These are phyloP conservation scores for Chloebia gouldiae DNA, from an alignment of 2,113 vertebrate species.

Conservation along the genomic window DNA sequence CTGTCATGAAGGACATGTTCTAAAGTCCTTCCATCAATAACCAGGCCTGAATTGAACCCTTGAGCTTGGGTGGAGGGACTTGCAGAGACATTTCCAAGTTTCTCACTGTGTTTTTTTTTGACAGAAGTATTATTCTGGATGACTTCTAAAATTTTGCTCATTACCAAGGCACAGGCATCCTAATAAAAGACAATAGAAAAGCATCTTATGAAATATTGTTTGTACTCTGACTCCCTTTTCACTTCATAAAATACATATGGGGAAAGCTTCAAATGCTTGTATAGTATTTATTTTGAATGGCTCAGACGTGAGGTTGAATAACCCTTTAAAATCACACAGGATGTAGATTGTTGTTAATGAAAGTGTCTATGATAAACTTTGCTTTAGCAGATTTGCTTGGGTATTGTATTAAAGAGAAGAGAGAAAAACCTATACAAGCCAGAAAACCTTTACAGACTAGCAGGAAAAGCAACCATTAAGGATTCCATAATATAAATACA, in stretches of 20 bases:
- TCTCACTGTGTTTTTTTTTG: fast-evolving
- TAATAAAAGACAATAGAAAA: conserved; percentile 52
- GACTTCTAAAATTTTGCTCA: conserved; percentile 72
- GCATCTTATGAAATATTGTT: not conserved
- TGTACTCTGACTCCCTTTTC: not conserved
- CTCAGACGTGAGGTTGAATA: not conserved
- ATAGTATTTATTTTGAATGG: not conserved
- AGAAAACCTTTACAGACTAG: not conserved
- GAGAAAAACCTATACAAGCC: not conserved
- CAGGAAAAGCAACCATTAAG: not conserved
- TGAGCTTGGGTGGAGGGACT: not conserved
- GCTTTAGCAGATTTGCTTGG: not conserved
- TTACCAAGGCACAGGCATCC: conserved; percentile 80
- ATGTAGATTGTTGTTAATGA: not conserved
- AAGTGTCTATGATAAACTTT: not conserved
- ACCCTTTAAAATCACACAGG: not conserved
- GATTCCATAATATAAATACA: not conserved
- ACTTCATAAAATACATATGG: not conserved
- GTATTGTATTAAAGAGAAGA: not conserved
- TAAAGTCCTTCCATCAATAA: conserved; percentile 82
- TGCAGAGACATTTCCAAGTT: not conserved
- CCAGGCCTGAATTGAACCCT: conserved; percentile 64
- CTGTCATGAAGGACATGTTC: conserved; percentile 78
- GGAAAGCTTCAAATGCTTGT: not conserved
- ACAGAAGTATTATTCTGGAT: conserved; percentile 43